Conservation (phyloP, 1,140 invertebrate species). For the Meloidogyne exigua region DNA sequence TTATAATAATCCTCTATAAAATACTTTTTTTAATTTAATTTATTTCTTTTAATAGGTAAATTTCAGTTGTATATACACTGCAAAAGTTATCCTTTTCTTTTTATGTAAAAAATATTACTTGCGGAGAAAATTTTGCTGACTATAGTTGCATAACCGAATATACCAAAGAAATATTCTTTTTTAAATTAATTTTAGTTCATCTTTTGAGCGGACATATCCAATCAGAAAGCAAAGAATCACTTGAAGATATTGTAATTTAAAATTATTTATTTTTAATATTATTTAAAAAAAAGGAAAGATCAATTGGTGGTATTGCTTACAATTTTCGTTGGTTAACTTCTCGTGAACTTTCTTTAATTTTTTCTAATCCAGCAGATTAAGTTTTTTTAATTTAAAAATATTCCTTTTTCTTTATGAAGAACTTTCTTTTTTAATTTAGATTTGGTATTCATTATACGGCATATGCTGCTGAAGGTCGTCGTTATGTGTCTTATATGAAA, state of each 20-base stretch:
- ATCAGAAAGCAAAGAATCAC: constrained; percentile 41
- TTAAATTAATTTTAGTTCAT: constrained; percentile 2
- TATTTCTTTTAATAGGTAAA: no score
- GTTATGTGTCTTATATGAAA: constrained; percentile 55
- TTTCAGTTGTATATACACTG: no score
- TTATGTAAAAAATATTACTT: no score
- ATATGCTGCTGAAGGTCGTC: constrained; percentile 55
- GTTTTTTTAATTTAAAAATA: neutral
- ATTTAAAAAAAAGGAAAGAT: neutral
- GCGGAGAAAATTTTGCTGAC: no score
- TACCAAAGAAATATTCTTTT: no score
- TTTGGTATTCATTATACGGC: constrained; percentile 58
- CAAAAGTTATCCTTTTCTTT: no score
- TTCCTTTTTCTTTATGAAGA: no score
- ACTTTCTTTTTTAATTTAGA: constrained; percentile 33
- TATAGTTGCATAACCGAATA: no score
- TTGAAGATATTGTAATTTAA: constrained; percentile 44
- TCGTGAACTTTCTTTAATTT: constrained; percentile 44
- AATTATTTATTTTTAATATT: neutral
- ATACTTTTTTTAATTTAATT: no score
- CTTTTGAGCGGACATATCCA: constrained; percentile 57
- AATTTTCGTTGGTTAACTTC: constrained; percentile 57
- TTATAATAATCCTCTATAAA: no score
- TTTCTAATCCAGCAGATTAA: constrained; percentile 15
- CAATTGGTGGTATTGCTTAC: constrained; percentile 52